These are phyloP conservation scores for Lateolabrax maculatus DNA, from an alignment of 2,797 vertebrate genomes.

Conservation along the genomic window DNA sequence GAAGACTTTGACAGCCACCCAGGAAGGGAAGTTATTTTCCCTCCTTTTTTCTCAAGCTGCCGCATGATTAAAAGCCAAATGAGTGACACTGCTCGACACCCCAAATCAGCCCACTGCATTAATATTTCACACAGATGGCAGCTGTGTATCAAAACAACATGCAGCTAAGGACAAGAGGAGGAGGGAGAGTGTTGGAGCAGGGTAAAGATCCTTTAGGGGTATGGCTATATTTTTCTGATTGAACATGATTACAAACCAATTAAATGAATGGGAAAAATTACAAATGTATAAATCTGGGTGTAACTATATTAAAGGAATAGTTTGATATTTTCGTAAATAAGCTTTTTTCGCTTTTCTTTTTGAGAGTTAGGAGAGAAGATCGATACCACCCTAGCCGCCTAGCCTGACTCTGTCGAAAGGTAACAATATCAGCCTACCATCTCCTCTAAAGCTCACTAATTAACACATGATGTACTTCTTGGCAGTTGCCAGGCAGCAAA, in stretches of 20 bases:
- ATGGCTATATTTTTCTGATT: constrained; percentile 45
- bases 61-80: constrained; percentile 90
- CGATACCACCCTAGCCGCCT: neutral
- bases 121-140: constrained; percentile 90
- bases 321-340: neutral
- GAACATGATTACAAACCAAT: constrained; percentile 34
- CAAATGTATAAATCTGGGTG: neutral
- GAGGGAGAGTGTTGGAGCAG: constrained; percentile 73
- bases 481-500: constrained; percentile 14
- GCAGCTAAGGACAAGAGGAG: constrained; percentile 84
- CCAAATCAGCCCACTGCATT: constrained; percentile 88
- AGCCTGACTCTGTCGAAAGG: neutral
- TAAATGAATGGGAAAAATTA: neutral
- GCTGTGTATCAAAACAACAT: constrained; percentile 89
- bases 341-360: neutral
- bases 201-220: constrained; percentile 61
- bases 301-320: neutral
- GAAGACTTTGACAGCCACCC: constrained; percentile 87
- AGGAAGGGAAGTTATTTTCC: constrained; percentile 82
- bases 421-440: neutral
- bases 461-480: neutral
- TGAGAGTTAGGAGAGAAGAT: neutral
- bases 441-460: neutral
- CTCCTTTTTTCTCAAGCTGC: constrained; percentile 82
- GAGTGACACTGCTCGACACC: constrained; percentile 88